Evolutionary conservation across 1,140 invertebrate genomes (phyloP).

Genomic region (Calosoma granatense): DNA sequence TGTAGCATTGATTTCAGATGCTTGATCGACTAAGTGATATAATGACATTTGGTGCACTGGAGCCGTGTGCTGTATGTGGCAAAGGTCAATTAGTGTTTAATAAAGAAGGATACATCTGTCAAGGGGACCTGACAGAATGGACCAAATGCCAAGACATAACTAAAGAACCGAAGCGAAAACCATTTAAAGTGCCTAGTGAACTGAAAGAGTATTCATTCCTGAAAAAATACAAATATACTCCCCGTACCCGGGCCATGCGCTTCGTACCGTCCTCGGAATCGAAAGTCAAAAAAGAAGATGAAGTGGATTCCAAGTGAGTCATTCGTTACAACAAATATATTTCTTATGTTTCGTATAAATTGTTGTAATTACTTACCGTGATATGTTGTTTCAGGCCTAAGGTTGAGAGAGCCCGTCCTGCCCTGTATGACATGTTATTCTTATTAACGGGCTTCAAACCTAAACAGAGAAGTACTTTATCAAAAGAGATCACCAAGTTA

Average conservation of each 20-base stretch:
- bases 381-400: too few species aligned
- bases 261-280: slow-evolving; percentile 39
- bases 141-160: slow-evolving; percentile 71
- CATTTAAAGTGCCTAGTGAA: slow-evolving; percentile 61
- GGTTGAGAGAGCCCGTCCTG: slow-evolving; percentile 44
- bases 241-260: slow-evolving; percentile 51
- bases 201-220: slow-evolving; percentile 52
- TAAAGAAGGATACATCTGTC: slow-evolving; percentile 69
- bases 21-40: slow-evolving; percentile 70
- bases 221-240: slow-evolving; percentile 56
- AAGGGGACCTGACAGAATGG: slow-evolving; percentile 80
- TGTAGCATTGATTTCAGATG: slow-evolving; percentile 43
- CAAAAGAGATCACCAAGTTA: slow-evolving; percentile 55
- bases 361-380: slow-evolving; percentile 14
- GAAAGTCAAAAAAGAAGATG: slow-evolving; percentile 46
- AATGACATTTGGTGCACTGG: slow-evolving; percentile 77
- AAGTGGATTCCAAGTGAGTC: slow-evolving; percentile 34
- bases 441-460: slow-evolving; percentile 54
- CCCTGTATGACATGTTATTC: slow-evolving; percentile 73
- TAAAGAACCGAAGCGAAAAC: slow-evolving; percentile 59
- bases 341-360: slow-evolving; percentile 15
- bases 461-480: slow-evolving; percentile 51
- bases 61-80: slow-evolving; percentile 71
- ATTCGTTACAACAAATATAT: slow-evolving; percentile 13
- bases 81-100: slow-evolving; percentile 59